Evolutionary conservation across 2,113 vertebrate species (phyloP), one percentile per base, ranked within the genome.

Genomic region (Pelodiscus sinensis): DNA sequence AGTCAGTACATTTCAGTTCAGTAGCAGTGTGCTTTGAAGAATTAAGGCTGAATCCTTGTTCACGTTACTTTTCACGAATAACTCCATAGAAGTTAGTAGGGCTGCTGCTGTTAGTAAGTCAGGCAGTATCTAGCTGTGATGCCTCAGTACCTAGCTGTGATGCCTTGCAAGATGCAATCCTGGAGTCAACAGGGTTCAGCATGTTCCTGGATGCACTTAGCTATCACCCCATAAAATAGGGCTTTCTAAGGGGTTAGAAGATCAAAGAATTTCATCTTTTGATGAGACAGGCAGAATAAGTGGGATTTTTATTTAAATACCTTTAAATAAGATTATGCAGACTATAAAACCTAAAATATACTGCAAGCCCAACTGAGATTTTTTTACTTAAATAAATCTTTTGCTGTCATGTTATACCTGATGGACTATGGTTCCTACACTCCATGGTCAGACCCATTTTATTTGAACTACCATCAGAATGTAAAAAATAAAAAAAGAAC

Each of bases 381-480:
- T 50, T 14, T 25, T 77, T 54, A 31, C 24, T 81, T 22, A 57
- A 90, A 87, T 85, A 38, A 81, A 31, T 35, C 52, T 84, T 90
- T 93, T 60, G 12, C 44, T 93, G 62, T 85, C 91, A 62, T 44
- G 79, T 92, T 82, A 14, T 27, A 14, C 15, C 8, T n/a, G 15
- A 54, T 60, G 29, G 31, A 65, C 60, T 79, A 35, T 84, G 8
- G 73, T 56, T 11, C 44, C 44, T 44, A 44, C 44, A 44, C 44
- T 44, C 12, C 10, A 29, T 27, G 13, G 14, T 10, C 19, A 62
- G 12, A 18, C 1, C 2, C 3, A 19, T 88, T 78, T 78, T 19
- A 6, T 57, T 84, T 56, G 65, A 89, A 89, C 21, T 87, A 3
- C 81, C 24, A 68, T 81, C 31, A 50, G 50, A 78, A 60, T 94